A percentile compares a stretch with the other conserved stretches of the same genome.
Evolutionary conservation across 1,140 invertebrate genomes (phyloP).

Genomic region (Drosophila arawakana): DNA sequence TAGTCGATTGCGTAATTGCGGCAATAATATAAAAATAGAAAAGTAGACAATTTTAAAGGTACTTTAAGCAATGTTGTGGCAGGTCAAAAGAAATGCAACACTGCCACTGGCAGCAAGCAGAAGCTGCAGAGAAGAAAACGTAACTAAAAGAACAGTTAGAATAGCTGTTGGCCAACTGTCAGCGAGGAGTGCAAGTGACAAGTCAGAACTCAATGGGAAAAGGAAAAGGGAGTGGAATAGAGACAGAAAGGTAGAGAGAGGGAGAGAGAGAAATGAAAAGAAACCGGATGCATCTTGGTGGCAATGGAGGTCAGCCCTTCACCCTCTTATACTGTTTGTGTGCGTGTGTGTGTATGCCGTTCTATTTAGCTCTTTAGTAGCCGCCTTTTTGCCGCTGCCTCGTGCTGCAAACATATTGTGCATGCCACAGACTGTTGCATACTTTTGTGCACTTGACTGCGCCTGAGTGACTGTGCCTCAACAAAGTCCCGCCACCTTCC

Average conservation of each 20-base stretch:
- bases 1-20: constrained; percentile 38
- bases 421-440: constrained; percentile 67
- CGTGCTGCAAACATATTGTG: constrained; percentile 53
- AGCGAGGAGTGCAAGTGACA: constrained; percentile 70
- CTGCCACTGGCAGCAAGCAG: constrained; percentile 54
- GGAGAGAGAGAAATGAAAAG: not conserved
- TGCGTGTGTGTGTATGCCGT: constrained; percentile 26
- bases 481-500: not conserved
- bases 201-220: constrained; percentile 38
- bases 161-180: constrained; percentile 71
- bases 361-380: constrained; percentile 60
- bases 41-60: constrained; percentile 29
- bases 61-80: constrained; percentile 22
- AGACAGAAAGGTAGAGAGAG: constrained; percentile 7
- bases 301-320: constrained; percentile 57
- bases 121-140: not conserved
- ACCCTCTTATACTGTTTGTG: constrained; percentile 17
- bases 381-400: constrained; percentile 24
- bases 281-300: constrained; percentile 37
- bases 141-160: constrained; percentile 16
- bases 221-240: constrained; percentile 12
- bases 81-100: constrained; percentile 60
- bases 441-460: constrained; percentile 60
- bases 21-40: constrained; percentile 10
- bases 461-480: constrained; percentile 35